Evolutionary conservation across 2,888 invertebrate species (phyloP).

Genomic region (Mimas tiliae): DNA sequence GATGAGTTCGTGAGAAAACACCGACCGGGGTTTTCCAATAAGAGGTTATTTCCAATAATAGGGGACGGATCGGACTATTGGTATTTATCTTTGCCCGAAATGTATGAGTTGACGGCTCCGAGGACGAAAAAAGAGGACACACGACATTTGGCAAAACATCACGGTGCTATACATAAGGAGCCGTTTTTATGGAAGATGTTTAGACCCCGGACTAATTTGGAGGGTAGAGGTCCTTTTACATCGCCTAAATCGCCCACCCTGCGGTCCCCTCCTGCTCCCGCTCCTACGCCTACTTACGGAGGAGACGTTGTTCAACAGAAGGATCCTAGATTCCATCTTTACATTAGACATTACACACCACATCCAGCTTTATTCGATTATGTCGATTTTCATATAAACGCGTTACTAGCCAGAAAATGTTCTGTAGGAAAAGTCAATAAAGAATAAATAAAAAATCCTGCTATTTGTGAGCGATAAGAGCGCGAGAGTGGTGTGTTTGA

Average conservation of each 20-base stretch:
- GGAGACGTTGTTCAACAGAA: conserved; percentile 46
- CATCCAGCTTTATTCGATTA: conserved; percentile 73
- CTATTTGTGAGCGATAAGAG: conserved; percentile 48
- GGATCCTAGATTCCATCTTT: conserved; percentile 74
- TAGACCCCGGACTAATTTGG: conserved; percentile 44
- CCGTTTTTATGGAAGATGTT: conserved; percentile 75
- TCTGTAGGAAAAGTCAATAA: conserved; percentile 62
- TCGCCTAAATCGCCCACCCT: conserved; percentile 42
- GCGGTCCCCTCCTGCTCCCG: conserved; percentile 49
- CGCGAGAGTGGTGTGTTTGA: conserved; percentile 55
- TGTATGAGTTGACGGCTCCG: conserved; percentile 73
- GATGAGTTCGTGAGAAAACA: conserved; percentile 75
- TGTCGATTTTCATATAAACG: conserved; percentile 73
- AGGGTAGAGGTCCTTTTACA: conserved; percentile 67
- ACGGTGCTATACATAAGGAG: conserved; percentile 63
- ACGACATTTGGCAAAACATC: conserved; percentile 61
- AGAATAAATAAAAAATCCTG: conserved; percentile 40
- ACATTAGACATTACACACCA: conserved; percentile 72
- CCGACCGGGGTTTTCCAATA: conserved; percentile 71
- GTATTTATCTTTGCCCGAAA: conserved; percentile 79
- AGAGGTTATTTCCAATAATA: conserved; percentile 74
- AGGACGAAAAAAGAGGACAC: conserved; percentile 45
- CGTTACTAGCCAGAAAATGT: conserved; percentile 60
- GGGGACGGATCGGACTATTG: conserved; percentile 78
- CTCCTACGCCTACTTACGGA: conserved; percentile 50